phyloP scores from a whole-genome alignment of 2,797 vertebrate species.

The Gymnocypris eckloni region DNA sequence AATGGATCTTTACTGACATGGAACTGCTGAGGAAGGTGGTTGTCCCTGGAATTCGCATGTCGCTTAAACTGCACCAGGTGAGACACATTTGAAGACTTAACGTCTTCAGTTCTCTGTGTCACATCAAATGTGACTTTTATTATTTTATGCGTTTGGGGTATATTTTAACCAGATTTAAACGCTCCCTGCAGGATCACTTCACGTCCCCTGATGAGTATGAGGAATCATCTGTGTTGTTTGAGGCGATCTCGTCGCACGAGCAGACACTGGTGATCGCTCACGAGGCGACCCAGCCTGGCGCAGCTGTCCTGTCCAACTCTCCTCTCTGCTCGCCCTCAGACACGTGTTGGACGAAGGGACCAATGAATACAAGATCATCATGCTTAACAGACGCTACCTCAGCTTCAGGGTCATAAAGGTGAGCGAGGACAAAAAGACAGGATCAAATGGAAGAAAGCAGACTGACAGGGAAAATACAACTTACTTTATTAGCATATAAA shows the following conservation, averaged over 20 bases:
- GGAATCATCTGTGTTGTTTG: slow-evolving; percentile 92
- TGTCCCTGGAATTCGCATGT: slow-evolving; percentile 98
- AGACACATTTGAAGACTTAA: not conserved
- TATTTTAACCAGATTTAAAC: not conserved
- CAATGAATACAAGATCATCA: slow-evolving; percentile 98
- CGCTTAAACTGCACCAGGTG: slow-evolving; percentile 98
- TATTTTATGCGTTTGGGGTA: not conserved
- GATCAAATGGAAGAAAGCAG: not conserved
- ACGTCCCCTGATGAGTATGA: slow-evolving; percentile 98
- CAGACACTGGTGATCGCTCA: slow-evolving; percentile 96
- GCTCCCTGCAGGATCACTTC: slow-evolving; percentile 90
- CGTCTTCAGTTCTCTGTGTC: not conserved
- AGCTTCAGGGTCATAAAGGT: slow-evolving; percentile 99
- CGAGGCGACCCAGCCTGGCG: slow-evolving; percentile 96
- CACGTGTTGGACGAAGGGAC: slow-evolving; percentile 97
- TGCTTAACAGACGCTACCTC: slow-evolving; percentile 95
- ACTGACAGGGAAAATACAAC: not conserved
- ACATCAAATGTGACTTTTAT: not conserved
- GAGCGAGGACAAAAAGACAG: not conserved
- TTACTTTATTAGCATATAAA: not conserved
- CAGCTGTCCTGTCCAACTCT: slow-evolving; percentile 94
- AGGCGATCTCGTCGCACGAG: slow-evolving; percentile 94
- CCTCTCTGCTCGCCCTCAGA: slow-evolving; percentile 92
- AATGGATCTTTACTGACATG: slow-evolving; percentile 99
- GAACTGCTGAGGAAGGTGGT: slow-evolving; percentile 96